These are phyloP conservation scores for Lates calcarifer DNA, from an alignment of 2,113 vertebrate species.

Conservation along the genomic window DNA sequence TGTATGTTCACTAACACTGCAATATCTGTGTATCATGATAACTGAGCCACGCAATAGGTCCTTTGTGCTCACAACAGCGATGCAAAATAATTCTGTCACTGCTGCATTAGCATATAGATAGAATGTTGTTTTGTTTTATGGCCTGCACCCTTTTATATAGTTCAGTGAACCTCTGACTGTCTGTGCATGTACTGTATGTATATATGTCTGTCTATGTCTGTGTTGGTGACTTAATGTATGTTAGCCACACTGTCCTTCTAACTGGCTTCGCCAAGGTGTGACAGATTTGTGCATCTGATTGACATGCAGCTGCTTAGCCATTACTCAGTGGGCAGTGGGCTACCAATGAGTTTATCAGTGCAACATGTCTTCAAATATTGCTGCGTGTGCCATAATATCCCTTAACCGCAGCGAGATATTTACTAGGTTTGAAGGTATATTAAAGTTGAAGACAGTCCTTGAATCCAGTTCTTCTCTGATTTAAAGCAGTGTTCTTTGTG, in stretches of 20 bases:
- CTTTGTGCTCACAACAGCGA: constrained; percentile 5
- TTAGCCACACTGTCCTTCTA: constrained; percentile 75
- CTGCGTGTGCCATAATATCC: not conserved
- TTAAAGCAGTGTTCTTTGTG: not conserved
- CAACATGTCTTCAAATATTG: constrained; percentile 42
- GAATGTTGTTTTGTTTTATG: constrained; percentile 78
- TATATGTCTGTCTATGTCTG: not conserved
- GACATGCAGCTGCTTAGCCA: constrained; percentile 67
- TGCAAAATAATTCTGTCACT: constrained; percentile 8
- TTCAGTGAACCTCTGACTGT: constrained; percentile 21
- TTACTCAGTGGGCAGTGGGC: constrained; percentile 50
- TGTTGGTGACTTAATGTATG: constrained; percentile 38
- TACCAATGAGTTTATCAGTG: constrained; percentile 50
- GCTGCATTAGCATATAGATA: constrained; percentile 75
- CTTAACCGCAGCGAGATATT: not conserved
- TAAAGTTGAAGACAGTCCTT: not conserved
- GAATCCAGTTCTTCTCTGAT: not conserved
- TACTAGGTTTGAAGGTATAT: not conserved
- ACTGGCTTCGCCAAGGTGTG: constrained; percentile 60
- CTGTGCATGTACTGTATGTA: constrained; percentile 20
- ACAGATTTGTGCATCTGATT: constrained; percentile 61
- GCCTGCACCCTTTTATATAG: constrained; percentile 44
- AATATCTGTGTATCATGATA: not conserved
- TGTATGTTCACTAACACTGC: not conserved
- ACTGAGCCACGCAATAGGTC: not conserved